Evolutionary conservation across 2,888 invertebrate species (phyloP), one percentile per base, ranked within the genome.

Genomic region (Plebejus melissa): DNA sequence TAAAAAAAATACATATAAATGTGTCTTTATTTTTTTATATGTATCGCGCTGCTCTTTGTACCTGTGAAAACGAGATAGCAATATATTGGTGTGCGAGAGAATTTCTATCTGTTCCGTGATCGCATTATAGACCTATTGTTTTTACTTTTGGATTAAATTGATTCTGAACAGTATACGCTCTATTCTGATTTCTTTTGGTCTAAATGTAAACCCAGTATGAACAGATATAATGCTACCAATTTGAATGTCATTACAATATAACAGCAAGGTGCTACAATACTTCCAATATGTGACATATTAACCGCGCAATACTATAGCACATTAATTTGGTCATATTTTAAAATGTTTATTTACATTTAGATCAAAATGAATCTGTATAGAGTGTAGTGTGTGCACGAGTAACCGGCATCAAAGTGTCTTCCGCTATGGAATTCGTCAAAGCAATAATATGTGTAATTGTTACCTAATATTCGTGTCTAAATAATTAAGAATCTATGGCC

Each of bases 371-470:
- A 32, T 65, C 32, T 36, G 65, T 32, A 16, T 5, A 5, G 65
- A 36, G 65, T 65, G 28, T 65, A 36, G 65, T 65, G n/a, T 41
- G 46, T 57, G 76, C 77, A 69, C 72, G 75, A 65, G 28, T 46
- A 74, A 72, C 77, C 76, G 80, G 78, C 80, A 79, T 79, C 74
- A 75, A 76, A 74, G 79, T 81, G 91, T 91, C 92, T 92, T 92
- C 91, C 91, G 86, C 81, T 79, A 82, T 82, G 85, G 84, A 88
- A 88, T 82, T 87, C 84, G 78, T 80, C 76, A 83, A 87, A 92
- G 92, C 91, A 92, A 82, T 82, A 81, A 79, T 79, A 76, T 72
- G 69, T 76, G 89, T 88, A 88, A 87, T 54, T 50, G 46, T 50
- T 71, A 70, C 70, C n/a, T 46, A 46, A 46, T 71, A 32, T 65